phyloP scores from a whole-genome alignment of 2,113 vertebrate species.

The Coreoperca whiteheadi region DNA sequence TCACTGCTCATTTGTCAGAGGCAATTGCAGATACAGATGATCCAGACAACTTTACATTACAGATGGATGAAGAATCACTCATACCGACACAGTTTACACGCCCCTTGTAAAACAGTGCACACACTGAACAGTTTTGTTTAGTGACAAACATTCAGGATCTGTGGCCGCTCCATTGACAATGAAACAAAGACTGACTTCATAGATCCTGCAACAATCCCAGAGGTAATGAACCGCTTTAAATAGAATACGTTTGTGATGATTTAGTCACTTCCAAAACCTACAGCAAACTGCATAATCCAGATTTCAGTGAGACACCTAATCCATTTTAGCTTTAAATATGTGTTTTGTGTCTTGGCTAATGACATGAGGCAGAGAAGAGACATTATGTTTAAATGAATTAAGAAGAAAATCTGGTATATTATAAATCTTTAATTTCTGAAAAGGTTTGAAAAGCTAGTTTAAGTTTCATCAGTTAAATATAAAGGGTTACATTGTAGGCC shows the following conservation, averaged over 20 bases:
- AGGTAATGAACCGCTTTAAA: background rate
- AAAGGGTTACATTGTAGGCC: background rate
- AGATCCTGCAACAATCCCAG: background rate
- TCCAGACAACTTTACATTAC: conserved; percentile 39
- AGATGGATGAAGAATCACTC: conserved; percentile 52
- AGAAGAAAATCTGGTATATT: background rate
- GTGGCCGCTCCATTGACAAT: background rate
- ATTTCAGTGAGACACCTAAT: background rate
- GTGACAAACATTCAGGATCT: conserved; percentile 18
- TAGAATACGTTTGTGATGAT: background rate
- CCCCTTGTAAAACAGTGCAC: background rate
- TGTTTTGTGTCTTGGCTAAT: background rate
- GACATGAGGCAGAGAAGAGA: background rate
- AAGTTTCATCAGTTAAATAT: background rate
- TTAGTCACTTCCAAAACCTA: background rate
- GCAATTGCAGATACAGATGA: conserved; percentile 60
- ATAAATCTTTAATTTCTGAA: background rate
- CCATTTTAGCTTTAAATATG: background rate
- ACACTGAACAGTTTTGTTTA: conserved; percentile 21
- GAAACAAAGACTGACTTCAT: background rate
- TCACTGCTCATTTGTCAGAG: conserved; percentile 77
- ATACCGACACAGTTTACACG: conserved; percentile 30
- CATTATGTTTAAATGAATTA: background rate
- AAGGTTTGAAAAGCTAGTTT: background rate
- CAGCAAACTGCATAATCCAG: background rate